A percentile compares a stretch with the other conserved stretches of the same genome.
Evolutionary conservation across 2,113 vertebrate genomes (phyloP).

Genomic region (Chaetura pelagica): DNA sequence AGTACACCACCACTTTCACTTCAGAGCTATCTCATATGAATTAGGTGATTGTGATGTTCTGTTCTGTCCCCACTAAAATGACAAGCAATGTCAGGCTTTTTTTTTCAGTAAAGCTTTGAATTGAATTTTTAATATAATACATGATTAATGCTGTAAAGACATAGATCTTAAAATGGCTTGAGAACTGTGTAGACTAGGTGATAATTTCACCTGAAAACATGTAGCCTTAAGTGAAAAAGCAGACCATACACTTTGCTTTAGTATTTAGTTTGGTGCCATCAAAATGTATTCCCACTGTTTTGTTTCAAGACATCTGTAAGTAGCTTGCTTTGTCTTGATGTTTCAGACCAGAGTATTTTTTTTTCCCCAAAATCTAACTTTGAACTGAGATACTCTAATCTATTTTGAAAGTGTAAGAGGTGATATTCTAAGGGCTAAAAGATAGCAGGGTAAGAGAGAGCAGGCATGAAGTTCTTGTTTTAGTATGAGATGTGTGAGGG

Average conservation of each 20-base stretch:
- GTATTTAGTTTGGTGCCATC: neutral
- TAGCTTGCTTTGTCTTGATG: neutral
- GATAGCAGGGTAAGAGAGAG: neutral
- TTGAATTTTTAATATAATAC: neutral
- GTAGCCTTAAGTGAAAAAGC: neutral
- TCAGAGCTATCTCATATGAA: rapidly evolving
- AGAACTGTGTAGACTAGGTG: neutral
- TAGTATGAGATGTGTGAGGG: neutral
- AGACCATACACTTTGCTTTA: rapidly evolving
- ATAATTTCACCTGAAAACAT: neutral
- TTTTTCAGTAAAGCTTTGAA: neutral
- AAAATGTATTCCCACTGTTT: rapidly evolving
- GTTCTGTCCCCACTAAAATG: neutral
- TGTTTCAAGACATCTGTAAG: neutral
- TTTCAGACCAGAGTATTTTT: neutral
- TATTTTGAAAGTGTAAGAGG: neutral
- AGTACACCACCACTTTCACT: rapidly evolving
- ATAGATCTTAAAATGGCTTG: neutral
- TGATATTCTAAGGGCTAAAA: neutral
- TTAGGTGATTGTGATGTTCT: neutral
- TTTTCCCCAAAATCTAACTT: neutral
- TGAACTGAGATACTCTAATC: neutral
- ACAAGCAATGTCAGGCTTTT: neutral
- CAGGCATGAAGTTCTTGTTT: neutral
- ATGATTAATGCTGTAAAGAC: neutral